A percentile compares a stretch with the other conserved stretches of the same genome.
Evolutionary conservation across 2,797 vertebrate genomes (phyloP).

Genomic region (Allobates femoralis): DNA sequence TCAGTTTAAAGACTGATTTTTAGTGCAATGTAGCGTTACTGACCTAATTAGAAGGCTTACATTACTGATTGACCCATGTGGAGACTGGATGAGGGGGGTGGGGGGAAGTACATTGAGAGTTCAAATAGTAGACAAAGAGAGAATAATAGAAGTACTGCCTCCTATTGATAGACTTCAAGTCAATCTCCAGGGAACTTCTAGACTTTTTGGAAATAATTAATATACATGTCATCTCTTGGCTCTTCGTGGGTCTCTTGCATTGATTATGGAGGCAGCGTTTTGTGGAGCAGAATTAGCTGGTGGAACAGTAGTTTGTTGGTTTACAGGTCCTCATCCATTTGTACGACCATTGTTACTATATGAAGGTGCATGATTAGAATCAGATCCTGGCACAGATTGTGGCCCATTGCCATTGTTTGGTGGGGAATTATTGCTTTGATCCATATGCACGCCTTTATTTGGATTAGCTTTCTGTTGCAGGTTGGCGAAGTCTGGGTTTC

Average conservation of each 20-base stretch:
- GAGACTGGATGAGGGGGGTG: neutral
- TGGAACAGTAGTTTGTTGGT: conserved; percentile 64
- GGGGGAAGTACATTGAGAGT: neutral
- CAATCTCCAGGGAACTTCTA: neutral
- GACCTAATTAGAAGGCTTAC: conserved; percentile 8
- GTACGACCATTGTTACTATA: conserved; percentile 83
- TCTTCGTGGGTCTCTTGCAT: conserved; percentile 95
- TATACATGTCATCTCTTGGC: conserved; percentile 90
- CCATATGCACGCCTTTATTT: too few species aligned
- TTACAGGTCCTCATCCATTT: conserved; percentile 81
- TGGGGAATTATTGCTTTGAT: too few species aligned
- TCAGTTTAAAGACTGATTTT: neutral
- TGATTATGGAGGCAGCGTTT: conserved; percentile 84
- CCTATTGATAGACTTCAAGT: neutral
- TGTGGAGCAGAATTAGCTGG: conserved; percentile 77
- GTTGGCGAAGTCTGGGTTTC: conserved; percentile 86
- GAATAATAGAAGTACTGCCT: neutral
- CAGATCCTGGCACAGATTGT: conserved; percentile 79
- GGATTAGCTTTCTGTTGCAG: conserved; percentile 69
- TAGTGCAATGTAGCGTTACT: neutral
- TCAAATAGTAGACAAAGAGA: neutral
- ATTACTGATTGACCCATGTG: conserved; percentile 6
- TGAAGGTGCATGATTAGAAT: conserved; percentile 66
- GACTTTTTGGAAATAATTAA: too few species aligned
- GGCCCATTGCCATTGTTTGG: conserved; percentile 93